A percentile compares a stretch with the other conserved stretches of the same genome.
These are phyloP conservation scores for Drosophila biarmipes DNA, from an alignment of 1,140 invertebrate species.

Conservation along the genomic window DNA sequence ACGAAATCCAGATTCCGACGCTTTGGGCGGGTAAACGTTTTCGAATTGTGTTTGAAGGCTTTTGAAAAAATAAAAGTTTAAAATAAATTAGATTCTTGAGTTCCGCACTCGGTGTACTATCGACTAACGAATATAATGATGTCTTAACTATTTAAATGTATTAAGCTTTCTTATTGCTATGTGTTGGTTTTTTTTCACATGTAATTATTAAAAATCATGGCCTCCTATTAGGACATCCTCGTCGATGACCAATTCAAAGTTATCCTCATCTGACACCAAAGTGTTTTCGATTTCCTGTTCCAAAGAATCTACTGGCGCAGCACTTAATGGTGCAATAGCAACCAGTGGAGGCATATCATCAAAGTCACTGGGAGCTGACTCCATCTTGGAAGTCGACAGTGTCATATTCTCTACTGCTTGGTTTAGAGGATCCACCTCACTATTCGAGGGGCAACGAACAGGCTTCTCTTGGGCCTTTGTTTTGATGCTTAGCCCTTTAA, in stretches of 20 bases:
- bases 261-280: conserved; percentile 27
- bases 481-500: background rate
- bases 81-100: conserved; percentile 13
- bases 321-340: background rate
- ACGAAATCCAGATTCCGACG: conserved; percentile 78
- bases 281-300: conserved; percentile 32
- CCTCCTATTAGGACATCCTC: conserved; percentile 40
- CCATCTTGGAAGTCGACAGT: conserved; percentile 17
- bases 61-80: conserved; percentile 21
- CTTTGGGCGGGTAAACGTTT: conserved; percentile 79
- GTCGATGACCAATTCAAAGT: conserved; percentile 31
- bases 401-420: conserved; percentile 19
- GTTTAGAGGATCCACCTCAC: background rate
- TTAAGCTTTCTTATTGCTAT: background rate
- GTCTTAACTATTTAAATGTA: conserved; percentile 3
- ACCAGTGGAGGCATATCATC: conserved; percentile 19
- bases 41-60: conserved; percentile 80
- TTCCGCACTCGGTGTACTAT: background rate
- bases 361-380: background rate
- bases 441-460: too few species aligned
- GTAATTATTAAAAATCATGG: conserved; percentile 4
- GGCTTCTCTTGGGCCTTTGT: background rate
- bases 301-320: background rate
- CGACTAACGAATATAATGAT: background rate
- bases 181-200: background rate